Conservation (phyloP, 2,113 vertebrate genomes). For the Psittacula cyanocephala region DNA sequence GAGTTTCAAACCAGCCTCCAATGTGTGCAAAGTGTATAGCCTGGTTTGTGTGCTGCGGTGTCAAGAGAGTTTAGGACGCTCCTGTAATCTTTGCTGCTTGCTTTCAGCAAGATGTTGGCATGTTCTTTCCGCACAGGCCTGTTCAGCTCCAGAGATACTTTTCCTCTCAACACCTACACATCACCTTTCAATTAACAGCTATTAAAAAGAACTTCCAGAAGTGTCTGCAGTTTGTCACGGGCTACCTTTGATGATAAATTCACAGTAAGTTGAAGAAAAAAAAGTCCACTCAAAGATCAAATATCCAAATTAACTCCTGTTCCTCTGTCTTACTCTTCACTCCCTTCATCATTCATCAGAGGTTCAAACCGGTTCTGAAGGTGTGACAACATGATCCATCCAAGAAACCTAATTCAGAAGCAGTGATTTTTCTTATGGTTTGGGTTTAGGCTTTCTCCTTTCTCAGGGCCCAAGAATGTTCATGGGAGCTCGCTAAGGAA, state of each 20-base stretch:
- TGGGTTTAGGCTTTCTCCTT: neutral
- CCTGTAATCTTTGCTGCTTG: neutral
- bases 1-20: slow-evolving; percentile 15
- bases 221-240: neutral
- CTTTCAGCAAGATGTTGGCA: neutral
- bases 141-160: neutral
- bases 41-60: neutral
- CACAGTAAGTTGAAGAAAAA: neutral
- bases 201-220: neutral
- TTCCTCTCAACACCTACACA: neutral
- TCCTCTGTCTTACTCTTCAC: neutral
- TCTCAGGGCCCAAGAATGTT: neutral
- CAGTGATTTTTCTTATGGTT: neutral
- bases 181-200: neutral
- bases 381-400: neutral
- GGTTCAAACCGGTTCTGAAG: neutral
- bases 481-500: neutral
- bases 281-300: neutral
- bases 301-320: neutral
- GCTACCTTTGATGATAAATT: neutral
- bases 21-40: neutral
- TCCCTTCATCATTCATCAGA: neutral
- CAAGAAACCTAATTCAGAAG: neutral
- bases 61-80: neutral
- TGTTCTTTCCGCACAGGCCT: neutral